A percentile compares a stretch with the other conserved stretches of the same genome.
phyloP scores from a whole-genome alignment of 2,888 invertebrate species.

The Tetragonisca angustula region DNA sequence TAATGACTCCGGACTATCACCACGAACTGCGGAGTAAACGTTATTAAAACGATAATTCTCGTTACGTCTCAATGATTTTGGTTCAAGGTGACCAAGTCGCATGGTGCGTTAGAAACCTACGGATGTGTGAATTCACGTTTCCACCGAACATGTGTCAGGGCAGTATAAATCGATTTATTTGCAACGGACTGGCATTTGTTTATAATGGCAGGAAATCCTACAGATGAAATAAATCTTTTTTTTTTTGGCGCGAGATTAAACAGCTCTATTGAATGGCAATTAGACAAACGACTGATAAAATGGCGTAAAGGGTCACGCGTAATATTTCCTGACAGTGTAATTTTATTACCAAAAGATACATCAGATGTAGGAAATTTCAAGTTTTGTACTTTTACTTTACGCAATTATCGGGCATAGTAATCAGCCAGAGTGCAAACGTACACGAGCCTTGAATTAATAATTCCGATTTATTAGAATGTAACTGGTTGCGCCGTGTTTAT shows the following conservation, averaged over 20 bases:
- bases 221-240: no score
- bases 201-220: no score
- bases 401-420: not conserved
- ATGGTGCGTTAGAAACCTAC: constrained; percentile 44
- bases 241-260: no score
- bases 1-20: not conserved
- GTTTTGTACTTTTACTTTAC: not conserved
- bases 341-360: no score
- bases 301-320: no score
- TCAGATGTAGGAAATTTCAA: not conserved
- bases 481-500: not conserved
- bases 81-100: constrained; percentile 80
- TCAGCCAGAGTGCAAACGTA: not conserved
- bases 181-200: no score
- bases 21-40: constrained; percentile 60
- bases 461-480: not conserved
- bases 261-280: no score
- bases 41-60: constrained; percentile 75
- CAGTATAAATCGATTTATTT: no score
- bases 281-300: no score
- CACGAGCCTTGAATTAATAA: constrained; percentile 12
- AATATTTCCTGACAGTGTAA: no score
- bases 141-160: constrained; percentile 20
- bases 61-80: constrained; percentile 82
- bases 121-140: constrained; percentile 46